Base-by-base conservation (phyloP, 2,888 invertebrate genomes). In the Portevinia maculata region DNA sequence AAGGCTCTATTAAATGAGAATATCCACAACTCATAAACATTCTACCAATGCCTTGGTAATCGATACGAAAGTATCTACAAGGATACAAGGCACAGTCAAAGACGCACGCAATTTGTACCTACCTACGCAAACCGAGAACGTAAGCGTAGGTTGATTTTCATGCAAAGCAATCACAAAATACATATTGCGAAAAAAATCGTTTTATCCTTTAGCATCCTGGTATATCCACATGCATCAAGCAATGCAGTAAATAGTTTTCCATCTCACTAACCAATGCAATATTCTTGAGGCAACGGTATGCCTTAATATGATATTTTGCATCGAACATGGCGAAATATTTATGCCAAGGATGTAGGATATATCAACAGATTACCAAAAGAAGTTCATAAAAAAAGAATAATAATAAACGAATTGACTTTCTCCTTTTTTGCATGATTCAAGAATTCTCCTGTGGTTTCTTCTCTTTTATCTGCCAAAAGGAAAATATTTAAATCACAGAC, bases 211-310 rank as follows among this genome's bases (percentile, higher is more conserved):
- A 64, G 62, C 57, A 62, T 52, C 9, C 13, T 5, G 34, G 59
- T 13, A 24, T 32, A 52, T 30, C 19, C 13, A 34, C 41, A 52
- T 69, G 37, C 52, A 67, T 53, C 44, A 2, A 5, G 24, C 32
- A 30, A 46, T 44, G 64, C 50, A 64, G 78, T 64, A 64, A 71
- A 78, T 70, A 70, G 71, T 78, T 78, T 78, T 78, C 78, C 71
- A 70, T 19, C 34, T 78, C 78, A 71, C 57, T 70, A 78, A 59
- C 34, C 64, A 78, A 64, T 78, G 78, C 78, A 71, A 78, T 78
- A 78, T 78, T 70, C 78, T 70, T 50, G 48, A 41, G 70, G 50
- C 70, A 70, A 67, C 44, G 34, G 34, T 37, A 13, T 48, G 39
- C 30, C 52, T 39, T 62, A 15, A 46, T 50, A 24, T 34, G 2